Conservation (phyloP, 1,140 invertebrate genomes). For the Metopolophium dirhodum region DNA sequence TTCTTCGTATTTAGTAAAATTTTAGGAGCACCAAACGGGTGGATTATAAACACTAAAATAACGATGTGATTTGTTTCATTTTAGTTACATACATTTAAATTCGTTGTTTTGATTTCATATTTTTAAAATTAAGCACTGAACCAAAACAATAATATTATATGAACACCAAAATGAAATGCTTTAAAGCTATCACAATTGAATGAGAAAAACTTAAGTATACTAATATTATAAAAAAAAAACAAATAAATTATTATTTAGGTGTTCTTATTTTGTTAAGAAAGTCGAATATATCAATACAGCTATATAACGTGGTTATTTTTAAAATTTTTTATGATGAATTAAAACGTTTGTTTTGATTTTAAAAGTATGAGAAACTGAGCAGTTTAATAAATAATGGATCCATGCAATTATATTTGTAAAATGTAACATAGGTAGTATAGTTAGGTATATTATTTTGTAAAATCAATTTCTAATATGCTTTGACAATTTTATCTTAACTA, state of each 20-base stretch:
- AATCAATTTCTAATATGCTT: background rate
- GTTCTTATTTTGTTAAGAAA: background rate
- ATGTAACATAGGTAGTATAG: background rate
- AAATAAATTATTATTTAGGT: background rate
- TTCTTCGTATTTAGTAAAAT: background rate
- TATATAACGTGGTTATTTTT: background rate
- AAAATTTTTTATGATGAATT: background rate
- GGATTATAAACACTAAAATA: background rate
- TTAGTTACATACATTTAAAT: background rate
- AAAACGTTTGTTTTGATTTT: background rate
- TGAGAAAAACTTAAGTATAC: background rate
- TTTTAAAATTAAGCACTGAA: background rate
- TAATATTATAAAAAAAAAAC: background rate
- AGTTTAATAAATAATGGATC: background rate
- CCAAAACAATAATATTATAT: background rate
- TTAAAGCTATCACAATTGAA: background rate
- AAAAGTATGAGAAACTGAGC: background rate
- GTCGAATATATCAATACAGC: background rate
- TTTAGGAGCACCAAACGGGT: background rate
- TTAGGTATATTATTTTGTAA: background rate
- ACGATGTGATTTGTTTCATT: background rate
- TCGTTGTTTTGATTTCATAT: background rate
- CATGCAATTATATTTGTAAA: background rate
- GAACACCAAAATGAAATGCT: background rate
- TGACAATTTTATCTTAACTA: background rate